Conservation (phyloP, 2,888 invertebrate species). For the Fissipunctia ypsillon region DNA sequence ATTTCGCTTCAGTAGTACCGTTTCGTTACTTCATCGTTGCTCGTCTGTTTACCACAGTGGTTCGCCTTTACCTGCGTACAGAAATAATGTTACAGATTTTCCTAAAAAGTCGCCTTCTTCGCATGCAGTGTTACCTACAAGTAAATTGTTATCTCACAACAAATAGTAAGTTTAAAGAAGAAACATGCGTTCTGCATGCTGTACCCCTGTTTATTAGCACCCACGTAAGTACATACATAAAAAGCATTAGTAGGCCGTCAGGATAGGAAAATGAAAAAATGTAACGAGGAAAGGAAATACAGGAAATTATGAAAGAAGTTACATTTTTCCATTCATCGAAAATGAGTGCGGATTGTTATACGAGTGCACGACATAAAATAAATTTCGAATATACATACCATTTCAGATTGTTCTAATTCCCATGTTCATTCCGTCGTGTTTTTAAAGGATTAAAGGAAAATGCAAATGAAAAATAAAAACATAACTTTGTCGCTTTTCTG, state of each 20-base stretch:
- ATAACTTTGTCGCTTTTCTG: constrained; percentile 84
- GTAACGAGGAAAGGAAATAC: constrained; percentile 42
- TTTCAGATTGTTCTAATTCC: constrained; percentile 78
- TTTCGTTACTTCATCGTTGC: constrained; percentile 50
- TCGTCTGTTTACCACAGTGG: constrained; percentile 75
- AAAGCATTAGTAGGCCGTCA: constrained; percentile 80
- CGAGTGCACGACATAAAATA: constrained; percentile 84
- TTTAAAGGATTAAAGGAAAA: constrained; percentile 77
- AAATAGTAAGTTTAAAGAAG: constrained; percentile 84
- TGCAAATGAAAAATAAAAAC: constrained; percentile 81
- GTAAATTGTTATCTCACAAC: constrained; percentile 89
- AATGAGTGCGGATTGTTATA: constrained; percentile 86
- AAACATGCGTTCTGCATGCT: constrained; percentile 80
- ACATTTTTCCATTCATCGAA: constrained; percentile 77
- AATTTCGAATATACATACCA: constrained; percentile 88
- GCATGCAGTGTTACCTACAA: constrained; percentile 67
- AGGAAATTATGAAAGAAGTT: constrained; percentile 21
- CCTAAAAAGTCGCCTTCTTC: constrained; percentile 18
- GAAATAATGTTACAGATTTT: constrained; percentile 54
- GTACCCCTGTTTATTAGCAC: constrained; percentile 74
- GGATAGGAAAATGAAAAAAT: constrained; percentile 72
- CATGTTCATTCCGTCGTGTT: constrained; percentile 73
- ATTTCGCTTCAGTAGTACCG: constrained; percentile 60
- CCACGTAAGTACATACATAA: constrained; percentile 68
- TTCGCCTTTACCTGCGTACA: constrained; percentile 79